Conservation (phyloP, 2,888 invertebrate genomes). For the Sinohyriopsis cumingii region DNA sequence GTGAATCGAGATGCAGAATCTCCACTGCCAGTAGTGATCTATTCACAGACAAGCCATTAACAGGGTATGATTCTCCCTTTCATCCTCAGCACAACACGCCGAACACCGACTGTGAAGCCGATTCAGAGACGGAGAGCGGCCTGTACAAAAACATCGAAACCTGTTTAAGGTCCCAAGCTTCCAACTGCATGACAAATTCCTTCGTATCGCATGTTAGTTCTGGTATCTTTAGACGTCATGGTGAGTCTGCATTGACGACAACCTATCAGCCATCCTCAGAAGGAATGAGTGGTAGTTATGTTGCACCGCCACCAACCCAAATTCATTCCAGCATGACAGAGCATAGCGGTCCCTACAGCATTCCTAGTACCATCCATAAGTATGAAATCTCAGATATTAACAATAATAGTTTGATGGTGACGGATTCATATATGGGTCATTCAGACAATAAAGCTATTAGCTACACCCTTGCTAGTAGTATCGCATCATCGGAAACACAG, state of each 20-base stretch:
- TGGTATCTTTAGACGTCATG: too few relatives aligned
- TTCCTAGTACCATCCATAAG: conserved; percentile 44
- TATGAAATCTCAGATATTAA: conserved; percentile 27
- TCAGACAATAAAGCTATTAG: conserved; percentile 30
- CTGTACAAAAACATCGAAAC: conserved; percentile 7
- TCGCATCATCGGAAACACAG: conserved; percentile 40
- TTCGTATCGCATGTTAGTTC: too few relatives aligned
- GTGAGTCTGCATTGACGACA: too few relatives aligned
- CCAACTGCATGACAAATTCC: too few relatives aligned
- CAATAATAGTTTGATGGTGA: conserved; percentile 31
- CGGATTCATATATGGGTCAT: conserved; percentile 35
- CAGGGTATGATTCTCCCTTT: conserved; percentile 36
- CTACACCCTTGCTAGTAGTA: conserved; percentile 39
- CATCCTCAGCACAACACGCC: conserved; percentile 58
- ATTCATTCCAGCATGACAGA: conserved; percentile 4
- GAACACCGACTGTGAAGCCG: conserved; percentile 44
- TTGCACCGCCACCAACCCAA: conserved; percentile 2
- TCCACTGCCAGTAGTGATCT: too few relatives aligned
- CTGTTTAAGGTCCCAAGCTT: too few relatives aligned
- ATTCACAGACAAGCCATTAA: too few relatives aligned
- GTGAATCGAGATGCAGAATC: neutral
- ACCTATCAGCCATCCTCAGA: too few relatives aligned
- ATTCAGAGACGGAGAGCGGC: conserved; percentile 25
- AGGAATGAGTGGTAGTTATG: too few relatives aligned
- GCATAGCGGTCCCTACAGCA: conserved; percentile 51